These are phyloP conservation scores for Hylomyscus alleni DNA, from an alignment of 2,797 vertebrate species.

Conservation along the genomic window DNA sequence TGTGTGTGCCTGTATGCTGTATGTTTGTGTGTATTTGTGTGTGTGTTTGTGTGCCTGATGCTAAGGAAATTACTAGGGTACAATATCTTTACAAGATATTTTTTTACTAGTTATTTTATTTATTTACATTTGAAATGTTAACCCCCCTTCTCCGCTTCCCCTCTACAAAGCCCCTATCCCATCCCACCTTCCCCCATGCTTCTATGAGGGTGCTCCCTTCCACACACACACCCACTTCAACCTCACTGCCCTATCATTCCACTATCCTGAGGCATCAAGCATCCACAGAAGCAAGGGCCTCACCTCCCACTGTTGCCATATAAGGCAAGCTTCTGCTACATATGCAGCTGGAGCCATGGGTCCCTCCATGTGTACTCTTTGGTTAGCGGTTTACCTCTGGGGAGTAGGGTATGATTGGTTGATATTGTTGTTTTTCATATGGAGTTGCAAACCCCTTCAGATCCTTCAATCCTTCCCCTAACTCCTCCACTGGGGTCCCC, in stretches of 20 bases:
- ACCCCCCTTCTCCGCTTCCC: not conserved
- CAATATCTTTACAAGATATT: not conserved
- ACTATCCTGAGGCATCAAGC: not conserved
- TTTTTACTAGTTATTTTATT: not conserved
- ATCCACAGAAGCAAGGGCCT: not conserved
- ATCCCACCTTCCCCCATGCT: not conserved
- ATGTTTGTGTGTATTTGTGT: not conserved
- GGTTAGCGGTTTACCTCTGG: not conserved
- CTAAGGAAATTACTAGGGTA: not conserved
- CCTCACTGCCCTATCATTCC: not conserved
- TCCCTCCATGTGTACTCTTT: not conserved
- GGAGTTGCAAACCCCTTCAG: not conserved
- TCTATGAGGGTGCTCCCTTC: not conserved
- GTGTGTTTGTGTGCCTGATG: not conserved
- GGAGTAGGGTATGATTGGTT: not conserved
- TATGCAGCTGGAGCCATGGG: not conserved
- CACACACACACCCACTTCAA: not conserved
- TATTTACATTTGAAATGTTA: not conserved
- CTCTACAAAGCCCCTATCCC: not conserved
- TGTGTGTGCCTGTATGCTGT: not conserved
- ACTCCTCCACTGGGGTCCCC: not conserved
- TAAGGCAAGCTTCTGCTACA: not conserved
- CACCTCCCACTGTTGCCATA: not conserved
- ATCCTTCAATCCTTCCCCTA: not conserved
- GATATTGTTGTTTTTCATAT: not conserved